Base-by-base conservation (phyloP, 2,888 invertebrate species). In the Mimas tiliae region DNA sequence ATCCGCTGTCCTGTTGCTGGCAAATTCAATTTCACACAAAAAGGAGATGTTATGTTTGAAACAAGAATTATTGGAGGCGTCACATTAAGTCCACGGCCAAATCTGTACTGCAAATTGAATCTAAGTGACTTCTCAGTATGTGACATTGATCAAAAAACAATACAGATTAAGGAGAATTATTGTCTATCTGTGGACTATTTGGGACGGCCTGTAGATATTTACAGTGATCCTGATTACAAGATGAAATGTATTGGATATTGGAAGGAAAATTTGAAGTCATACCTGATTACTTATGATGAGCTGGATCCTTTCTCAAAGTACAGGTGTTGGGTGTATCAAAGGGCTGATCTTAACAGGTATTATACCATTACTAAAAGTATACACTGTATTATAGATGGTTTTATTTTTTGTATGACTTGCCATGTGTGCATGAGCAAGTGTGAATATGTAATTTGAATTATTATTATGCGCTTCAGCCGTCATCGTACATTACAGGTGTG, bases 221-320 rank as follows among this genome's bases (percentile, higher is more conserved):
- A 98, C 95, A 98, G 97, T 94, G 97, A 98, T 84, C 98, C 99
- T 0, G 99, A 99, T 94, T 98, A 98, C 83, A 96, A 96, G 85
- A 97, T 99, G 96, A 98, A 98, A 84, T 99, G 99, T 84, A 98
- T 99, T 76, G 99, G 99, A 0, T 99, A 95, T 88, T 99, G 99
- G 98, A 98, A 99, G 87, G 99, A 99, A 86, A 99, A 99, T 94
- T 95, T 99, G 48, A 98, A 97, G 85, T 99, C 99, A 0, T 99
- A 99, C 87, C 91, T 99, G 53, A 97, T 99, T 66, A 99, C 99
- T 0, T 98, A 97, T 86, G 99, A 99, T 85, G 98, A 98, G 83
- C 94, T 99, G 78, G 99, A 99, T 94, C 98, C 99, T 0, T 97
- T 98, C 80, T 98, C 98, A 3, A 98, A 97, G 85, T 99, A 98